Percentiles rank a stretch among this genome's conserved stretches.
Evolutionary conservation across 2,113 vertebrate species (phyloP).

Genomic region (Gymnogyps californianus): DNA sequence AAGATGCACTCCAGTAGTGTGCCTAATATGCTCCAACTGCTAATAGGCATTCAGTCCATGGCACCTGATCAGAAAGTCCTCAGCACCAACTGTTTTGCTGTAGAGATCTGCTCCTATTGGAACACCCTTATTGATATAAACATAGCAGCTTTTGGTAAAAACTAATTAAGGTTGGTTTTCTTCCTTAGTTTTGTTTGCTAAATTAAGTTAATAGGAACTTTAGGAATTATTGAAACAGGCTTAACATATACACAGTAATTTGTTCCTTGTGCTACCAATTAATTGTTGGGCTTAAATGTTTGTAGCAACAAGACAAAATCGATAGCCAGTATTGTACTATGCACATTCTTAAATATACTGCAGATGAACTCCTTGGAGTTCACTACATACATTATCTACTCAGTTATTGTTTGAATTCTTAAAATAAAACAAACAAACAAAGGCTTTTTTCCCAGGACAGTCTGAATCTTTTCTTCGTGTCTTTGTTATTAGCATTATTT

Average conservation of each 20-base stretch:
- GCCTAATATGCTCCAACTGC: not conserved
- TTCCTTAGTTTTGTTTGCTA: not conserved
- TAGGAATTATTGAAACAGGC: not conserved
- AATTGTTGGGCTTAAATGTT: not conserved
- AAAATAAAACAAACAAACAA: not conserved
- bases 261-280: not conserved
- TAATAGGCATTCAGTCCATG: not conserved
- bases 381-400: not conserved
- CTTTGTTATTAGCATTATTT: not conserved
- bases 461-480: not conserved
- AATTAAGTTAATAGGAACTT: not conserved
- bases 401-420: not conserved
- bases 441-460: not conserved
- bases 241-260: not conserved
- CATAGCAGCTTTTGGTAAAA: not conserved
- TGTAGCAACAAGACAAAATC: not conserved
- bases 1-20: not conserved
- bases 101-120: not conserved
- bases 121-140: not conserved
- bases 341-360: not conserved
- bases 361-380: not conserved
- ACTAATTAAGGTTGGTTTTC: not conserved
- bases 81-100: not conserved
- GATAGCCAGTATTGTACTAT: fast-evolving
- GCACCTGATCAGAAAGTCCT: not conserved